A percentile compares a stretch with the other conserved stretches of the same genome.
These are phyloP conservation scores for Dicentrarchus labrax DNA, from an alignment of 2,113 vertebrate species.

Conservation along the genomic window DNA sequence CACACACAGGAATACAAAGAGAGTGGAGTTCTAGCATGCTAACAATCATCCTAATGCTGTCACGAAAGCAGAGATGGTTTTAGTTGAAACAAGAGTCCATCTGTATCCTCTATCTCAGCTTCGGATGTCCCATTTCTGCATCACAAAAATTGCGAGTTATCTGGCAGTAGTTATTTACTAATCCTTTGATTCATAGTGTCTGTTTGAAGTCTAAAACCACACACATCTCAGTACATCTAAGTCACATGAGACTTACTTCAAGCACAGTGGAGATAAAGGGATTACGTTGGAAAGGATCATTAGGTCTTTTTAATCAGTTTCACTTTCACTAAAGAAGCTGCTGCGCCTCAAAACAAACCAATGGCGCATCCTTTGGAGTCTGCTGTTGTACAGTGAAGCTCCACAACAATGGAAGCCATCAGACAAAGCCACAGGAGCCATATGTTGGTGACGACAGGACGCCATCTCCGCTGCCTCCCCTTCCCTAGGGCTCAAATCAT, in stretches of 20 bases:
- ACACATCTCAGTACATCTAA: slow-evolving; percentile 57
- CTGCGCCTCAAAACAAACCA: slow-evolving; percentile 47
- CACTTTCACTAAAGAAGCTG: slow-evolving; percentile 45
- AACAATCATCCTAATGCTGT: slow-evolving; percentile 42
- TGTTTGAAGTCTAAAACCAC: slow-evolving; percentile 63
- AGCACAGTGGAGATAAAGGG: slow-evolving; percentile 64
- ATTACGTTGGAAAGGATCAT: slow-evolving; percentile 68
- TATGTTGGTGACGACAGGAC: slow-evolving; percentile 67
- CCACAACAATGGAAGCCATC: slow-evolving; percentile 56
- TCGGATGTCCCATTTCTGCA: slow-evolving; percentile 36
- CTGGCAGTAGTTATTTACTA: slow-evolving; percentile 46
- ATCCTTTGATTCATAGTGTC: slow-evolving; percentile 64
- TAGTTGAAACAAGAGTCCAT: not conserved
- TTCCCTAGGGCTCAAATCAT: slow-evolving; percentile 52
- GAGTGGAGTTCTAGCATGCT: slow-evolving; percentile 34
- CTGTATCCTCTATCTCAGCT: not conserved
- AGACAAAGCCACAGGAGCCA: slow-evolving; percentile 63
- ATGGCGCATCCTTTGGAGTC: slow-evolving; percentile 38
- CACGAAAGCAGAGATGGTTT: slow-evolving; percentile 1
- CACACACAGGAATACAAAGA: slow-evolving; percentile 66
- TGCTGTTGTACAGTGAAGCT: slow-evolving; percentile 23
- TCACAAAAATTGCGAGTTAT: slow-evolving; percentile 40
- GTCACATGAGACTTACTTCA: slow-evolving; percentile 64
- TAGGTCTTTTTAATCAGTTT: slow-evolving; percentile 73
- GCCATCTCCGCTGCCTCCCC: slow-evolving; percentile 19